Evolutionary conservation across 2,797 vertebrate genomes (phyloP).

Genomic region (Melanotaenia parkinsoni): DNA sequence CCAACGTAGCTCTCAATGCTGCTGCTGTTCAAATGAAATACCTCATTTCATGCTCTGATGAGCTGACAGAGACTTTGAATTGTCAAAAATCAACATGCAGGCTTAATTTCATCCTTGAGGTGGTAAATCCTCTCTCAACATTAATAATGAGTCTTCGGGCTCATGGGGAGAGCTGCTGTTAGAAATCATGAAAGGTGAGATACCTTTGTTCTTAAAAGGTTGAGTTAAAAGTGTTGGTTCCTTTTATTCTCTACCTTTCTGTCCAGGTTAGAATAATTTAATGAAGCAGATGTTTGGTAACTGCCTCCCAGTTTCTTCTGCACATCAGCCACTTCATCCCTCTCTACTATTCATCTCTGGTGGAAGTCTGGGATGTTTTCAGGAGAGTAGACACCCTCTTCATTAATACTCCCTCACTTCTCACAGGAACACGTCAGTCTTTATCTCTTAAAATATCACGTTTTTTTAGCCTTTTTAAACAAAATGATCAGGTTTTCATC

Average conservation of each 20-base stretch:
- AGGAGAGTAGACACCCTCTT: too few species aligned
- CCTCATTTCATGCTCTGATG: slow-evolving; percentile 79
- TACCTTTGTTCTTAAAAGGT: slow-evolving; percentile 16
- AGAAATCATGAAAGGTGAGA: slow-evolving; percentile 24
- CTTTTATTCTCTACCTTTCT: neutral
- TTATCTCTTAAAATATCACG: too few species aligned
- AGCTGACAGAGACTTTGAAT: slow-evolving; percentile 64
- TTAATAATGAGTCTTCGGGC: slow-evolving; percentile 13
- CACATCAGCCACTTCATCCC: too few species aligned
- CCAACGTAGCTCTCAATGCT: slow-evolving; percentile 39
- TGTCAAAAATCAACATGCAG: slow-evolving; percentile 45
- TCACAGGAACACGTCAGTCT: too few species aligned
- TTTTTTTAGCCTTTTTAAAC: too few species aligned
- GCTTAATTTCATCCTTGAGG: slow-evolving; percentile 56
- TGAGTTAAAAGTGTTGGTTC: too few species aligned
- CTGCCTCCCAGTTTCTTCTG: neutral
- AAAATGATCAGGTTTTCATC: neutral
- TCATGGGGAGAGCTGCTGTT: neutral
- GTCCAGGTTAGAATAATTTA: neutral
- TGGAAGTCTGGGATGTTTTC: too few species aligned
- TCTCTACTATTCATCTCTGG: too few species aligned
- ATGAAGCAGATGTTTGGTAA: too few species aligned
- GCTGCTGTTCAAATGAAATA: slow-evolving; percentile 75
- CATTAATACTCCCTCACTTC: too few species aligned
- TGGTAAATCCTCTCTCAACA: slow-evolving; percentile 39